Conservation (phyloP, 2,888 invertebrate species). For the Nemapogon koenigi region DNA sequence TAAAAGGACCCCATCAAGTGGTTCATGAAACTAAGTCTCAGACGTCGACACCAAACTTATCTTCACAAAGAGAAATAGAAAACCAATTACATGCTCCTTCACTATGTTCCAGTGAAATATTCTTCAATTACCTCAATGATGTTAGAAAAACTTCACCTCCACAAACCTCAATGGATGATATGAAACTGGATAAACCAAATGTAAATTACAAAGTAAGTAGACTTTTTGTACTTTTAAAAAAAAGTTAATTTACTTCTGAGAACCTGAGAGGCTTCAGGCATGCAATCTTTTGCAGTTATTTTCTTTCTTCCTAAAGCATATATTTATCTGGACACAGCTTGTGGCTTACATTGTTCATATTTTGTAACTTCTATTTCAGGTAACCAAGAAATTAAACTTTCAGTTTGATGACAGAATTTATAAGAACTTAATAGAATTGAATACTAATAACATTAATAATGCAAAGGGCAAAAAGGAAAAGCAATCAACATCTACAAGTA, state of each 20-base stretch:
- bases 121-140: constrained; percentile 40
- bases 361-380: constrained; percentile 27
- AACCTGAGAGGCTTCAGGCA: too few relatives aligned
- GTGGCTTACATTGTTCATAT: neutral
- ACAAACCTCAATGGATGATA: constrained; percentile 24
- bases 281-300: too few relatives aligned
- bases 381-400: constrained; percentile 50
- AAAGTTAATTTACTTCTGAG: neutral
- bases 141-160: constrained; percentile 27
- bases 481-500: constrained; percentile 20
- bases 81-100: constrained; percentile 33
- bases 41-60: neutral
- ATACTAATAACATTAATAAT: constrained; percentile 31
- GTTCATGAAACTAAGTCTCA: constrained; percentile 22
- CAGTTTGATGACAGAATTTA: constrained; percentile 54
- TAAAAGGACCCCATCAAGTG: constrained; percentile 19
- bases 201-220: constrained; percentile 31
- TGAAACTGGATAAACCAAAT: constrained; percentile 28
- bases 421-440: constrained; percentile 49
- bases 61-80: constrained; percentile 21
- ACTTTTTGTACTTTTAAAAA: neutral
- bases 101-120: constrained; percentile 41
- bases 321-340: neutral
- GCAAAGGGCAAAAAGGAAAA: constrained; percentile 29
- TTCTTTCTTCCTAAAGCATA: neutral